Percentiles rank a stretch among this genome's conserved stretches.
phyloP scores from a whole-genome alignment of 2,797 vertebrate species.

The Gymnoscopelus braueri region DNA sequence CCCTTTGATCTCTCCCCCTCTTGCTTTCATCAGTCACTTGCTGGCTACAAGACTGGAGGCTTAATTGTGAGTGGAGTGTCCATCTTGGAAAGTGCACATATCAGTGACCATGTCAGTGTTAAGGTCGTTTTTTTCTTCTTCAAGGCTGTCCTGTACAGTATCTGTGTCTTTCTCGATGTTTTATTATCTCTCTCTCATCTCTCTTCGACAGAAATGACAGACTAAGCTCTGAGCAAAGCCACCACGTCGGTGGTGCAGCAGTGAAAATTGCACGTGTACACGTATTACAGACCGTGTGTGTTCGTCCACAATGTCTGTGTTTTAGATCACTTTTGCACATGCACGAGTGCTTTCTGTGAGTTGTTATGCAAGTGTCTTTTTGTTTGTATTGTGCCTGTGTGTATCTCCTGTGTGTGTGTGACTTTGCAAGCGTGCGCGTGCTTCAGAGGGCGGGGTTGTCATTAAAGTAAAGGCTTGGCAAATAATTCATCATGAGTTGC shows the following conservation, averaged over 20 bases:
- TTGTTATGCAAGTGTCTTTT: background rate
- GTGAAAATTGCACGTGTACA: constrained; percentile 47
- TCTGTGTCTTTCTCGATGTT: background rate
- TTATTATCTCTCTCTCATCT: background rate
- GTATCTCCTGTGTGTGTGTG: constrained; percentile 1
- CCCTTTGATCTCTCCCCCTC: constrained; percentile 13
- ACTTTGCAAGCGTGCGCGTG: background rate
- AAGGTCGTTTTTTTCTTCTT: background rate
- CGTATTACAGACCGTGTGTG: constrained; percentile 38
- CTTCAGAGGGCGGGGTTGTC: constrained; percentile 20
- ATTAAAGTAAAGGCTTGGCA: constrained; percentile 58
- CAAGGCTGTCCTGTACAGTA: background rate
- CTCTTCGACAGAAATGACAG: no score
- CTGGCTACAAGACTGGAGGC: constrained; percentile 42
- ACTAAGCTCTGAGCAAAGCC: no score
- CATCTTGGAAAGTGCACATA: constrained; percentile 1
- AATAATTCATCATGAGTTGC: constrained; percentile 74
- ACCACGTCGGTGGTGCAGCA: constrained; percentile 23
- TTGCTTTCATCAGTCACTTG: constrained; percentile 63
- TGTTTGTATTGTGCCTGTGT: constrained; percentile 18
- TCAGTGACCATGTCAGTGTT: no score
- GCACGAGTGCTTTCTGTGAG: no score
- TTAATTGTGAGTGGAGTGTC: constrained; percentile 48
- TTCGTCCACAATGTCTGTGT: background rate
- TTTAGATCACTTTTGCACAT: no score